A percentile compares a stretch with the other conserved stretches of the same genome.
Evolutionary conservation across 2,113 vertebrate genomes (phyloP).

Genomic region (Clinocottus analis): DNA sequence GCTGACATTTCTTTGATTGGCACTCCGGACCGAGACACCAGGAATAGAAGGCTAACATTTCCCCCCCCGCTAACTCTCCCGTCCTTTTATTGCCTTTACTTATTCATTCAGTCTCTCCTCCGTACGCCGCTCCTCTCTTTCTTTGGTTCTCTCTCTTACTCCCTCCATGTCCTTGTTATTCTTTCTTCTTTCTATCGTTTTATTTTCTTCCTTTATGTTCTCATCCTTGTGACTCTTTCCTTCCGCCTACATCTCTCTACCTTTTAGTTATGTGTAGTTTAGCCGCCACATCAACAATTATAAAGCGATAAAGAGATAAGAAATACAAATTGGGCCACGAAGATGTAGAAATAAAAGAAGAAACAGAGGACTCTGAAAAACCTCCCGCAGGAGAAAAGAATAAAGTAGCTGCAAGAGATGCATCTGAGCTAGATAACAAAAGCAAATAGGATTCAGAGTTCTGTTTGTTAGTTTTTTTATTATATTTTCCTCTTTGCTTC

Average conservation of each 20-base stretch:
- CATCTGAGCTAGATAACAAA: conserved; percentile 7
- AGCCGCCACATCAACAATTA: conserved; percentile 31
- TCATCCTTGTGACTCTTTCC: not conserved
- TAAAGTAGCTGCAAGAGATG: conserved; percentile 9
- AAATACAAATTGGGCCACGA: conserved; percentile 41
- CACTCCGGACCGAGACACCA: conserved; percentile 49
- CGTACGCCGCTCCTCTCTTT: not conserved
- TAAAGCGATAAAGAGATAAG: conserved; percentile 5
- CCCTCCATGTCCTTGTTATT: not conserved
- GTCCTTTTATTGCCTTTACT: conserved; percentile 16
- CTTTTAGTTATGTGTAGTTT: conserved; percentile 13
- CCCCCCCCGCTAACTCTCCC: not conserved
- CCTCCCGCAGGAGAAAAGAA: conserved; percentile 3
- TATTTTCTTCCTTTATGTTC: not conserved
- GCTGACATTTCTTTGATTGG: conserved; percentile 76
- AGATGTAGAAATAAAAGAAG: not conserved
- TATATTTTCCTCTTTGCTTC: too few relatives aligned
- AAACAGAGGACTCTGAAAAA: not conserved
- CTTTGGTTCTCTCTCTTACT: not conserved
- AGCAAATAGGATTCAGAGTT: conserved; percentile 2
- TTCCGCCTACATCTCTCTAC: not conserved
- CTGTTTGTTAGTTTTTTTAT: not conserved
- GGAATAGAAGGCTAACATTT: conserved; percentile 36
- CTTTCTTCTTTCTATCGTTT: not conserved
- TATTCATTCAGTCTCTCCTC: conserved; percentile 4